Conservation (phyloP, 2,888 invertebrate genomes). For the Noctua fimbriata region DNA sequence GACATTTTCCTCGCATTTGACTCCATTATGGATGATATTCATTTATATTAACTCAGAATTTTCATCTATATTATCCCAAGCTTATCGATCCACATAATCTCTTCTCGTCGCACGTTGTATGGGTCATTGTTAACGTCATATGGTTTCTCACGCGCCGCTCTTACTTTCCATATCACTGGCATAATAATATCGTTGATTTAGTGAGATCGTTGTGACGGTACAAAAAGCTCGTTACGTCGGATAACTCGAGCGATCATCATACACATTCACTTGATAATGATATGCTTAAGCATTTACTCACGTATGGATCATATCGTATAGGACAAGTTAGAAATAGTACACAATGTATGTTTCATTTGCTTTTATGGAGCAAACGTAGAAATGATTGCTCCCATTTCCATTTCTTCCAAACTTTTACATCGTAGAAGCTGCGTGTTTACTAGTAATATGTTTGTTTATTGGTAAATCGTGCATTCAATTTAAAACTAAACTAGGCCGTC, state of each 20-base stretch:
- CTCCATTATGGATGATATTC: neutral
- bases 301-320: constrained; percentile 33
- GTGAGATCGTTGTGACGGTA: constrained; percentile 69
- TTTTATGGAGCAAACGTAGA: neutral
- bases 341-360: constrained; percentile 17
- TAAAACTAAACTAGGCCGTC: neutral
- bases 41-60: constrained; percentile 2
- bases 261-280: constrained; percentile 51
- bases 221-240: constrained; percentile 77
- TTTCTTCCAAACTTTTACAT: neutral
- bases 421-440: neutral
- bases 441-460: constrained; percentile 2
- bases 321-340: constrained; percentile 6
- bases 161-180: constrained; percentile 77
- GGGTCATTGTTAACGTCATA: constrained; percentile 74
- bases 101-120: constrained; percentile 49
- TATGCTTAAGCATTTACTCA: constrained; percentile 39
- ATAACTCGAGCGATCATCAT: constrained; percentile 71
- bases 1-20: neutral
- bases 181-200: constrained; percentile 70
- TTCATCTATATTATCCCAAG: constrained; percentile 11
- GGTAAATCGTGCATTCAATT: constrained; percentile 6
- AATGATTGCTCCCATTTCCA: neutral
- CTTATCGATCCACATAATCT: constrained; percentile 53
- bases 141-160: constrained; percentile 75